phyloP scores from a whole-genome alignment of 2,113 vertebrate genomes.

The Cricetomys ansorgei region DNA sequence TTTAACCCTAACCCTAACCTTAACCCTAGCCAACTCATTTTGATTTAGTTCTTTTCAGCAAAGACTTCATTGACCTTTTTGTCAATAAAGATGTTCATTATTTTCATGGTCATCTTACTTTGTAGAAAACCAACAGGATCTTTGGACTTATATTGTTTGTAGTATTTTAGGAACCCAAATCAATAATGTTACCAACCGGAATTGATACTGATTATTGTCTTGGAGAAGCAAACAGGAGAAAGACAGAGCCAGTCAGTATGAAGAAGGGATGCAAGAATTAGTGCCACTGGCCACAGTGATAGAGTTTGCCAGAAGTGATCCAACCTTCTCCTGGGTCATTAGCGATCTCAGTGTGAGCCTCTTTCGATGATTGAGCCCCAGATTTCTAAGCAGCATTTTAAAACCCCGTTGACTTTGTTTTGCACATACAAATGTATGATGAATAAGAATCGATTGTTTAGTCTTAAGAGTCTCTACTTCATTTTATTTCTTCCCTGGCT shows the following conservation, averaged over 20 bases:
- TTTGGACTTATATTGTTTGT: not conserved
- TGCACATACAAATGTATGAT: not conserved
- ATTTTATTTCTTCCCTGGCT: not conserved
- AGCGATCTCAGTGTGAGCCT: not conserved
- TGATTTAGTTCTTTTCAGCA: constrained; percentile 10
- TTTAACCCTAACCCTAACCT: not conserved
- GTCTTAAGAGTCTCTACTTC: not conserved
- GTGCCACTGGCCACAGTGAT: not conserved
- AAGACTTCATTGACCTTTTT: not conserved
- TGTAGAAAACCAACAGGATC: not conserved
- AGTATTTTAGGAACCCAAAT: constrained; percentile 21
- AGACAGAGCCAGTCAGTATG: not conserved
- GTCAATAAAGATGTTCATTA: not conserved
- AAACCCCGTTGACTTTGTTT: not conserved
- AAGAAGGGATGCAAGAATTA: not conserved
- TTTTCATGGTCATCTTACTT: not conserved
- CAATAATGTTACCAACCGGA: not conserved
- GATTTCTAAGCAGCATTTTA: not conserved
- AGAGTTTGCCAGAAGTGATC: not conserved
- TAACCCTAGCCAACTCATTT: not conserved
- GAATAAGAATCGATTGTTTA: not conserved
- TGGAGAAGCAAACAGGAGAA: not conserved
- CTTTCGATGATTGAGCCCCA: not conserved
- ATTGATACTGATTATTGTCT: constrained; percentile 2
- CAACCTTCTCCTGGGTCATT: not conserved